Evolutionary conservation across 2,113 vertebrate species (phyloP).

Genomic region (Coptodon bakossiorum): DNA sequence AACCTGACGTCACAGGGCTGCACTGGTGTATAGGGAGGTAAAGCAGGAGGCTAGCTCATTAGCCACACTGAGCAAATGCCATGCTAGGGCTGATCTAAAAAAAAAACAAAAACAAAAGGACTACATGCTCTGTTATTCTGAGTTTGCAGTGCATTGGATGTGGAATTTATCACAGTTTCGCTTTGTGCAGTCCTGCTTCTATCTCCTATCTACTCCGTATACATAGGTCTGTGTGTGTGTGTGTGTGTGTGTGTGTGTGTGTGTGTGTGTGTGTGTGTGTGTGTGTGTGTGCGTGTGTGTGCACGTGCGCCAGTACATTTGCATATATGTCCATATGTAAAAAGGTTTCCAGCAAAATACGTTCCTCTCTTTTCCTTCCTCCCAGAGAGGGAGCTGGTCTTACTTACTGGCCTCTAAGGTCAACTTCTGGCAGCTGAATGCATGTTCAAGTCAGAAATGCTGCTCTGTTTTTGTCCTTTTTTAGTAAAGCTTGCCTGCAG

Average conservation of each 20-base stretch:
- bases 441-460: background rate
- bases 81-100: background rate
- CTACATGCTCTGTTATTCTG: background rate
- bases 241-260: background rate
- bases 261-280: background rate
- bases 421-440: background rate
- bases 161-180: background rate
- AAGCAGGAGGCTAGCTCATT: constrained; percentile 44
- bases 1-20: constrained; percentile 69
- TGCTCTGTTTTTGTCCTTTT: background rate
- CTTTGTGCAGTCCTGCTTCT: background rate
- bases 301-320: background rate
- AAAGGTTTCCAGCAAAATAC: background rate
- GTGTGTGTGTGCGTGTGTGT: background rate
- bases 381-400: background rate
- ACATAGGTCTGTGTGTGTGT: background rate
- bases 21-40: constrained; percentile 54
- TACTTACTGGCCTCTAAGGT: background rate
- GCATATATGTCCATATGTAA: background rate
- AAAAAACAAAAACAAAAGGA: background rate
- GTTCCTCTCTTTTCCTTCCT: background rate
- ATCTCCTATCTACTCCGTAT: background rate
- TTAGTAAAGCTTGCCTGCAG: background rate
- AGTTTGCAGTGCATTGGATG: background rate
- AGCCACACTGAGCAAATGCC: constrained; percentile 3